Conservation (phyloP, 1,140 invertebrate species). For the Camponotus vicinus region DNA sequence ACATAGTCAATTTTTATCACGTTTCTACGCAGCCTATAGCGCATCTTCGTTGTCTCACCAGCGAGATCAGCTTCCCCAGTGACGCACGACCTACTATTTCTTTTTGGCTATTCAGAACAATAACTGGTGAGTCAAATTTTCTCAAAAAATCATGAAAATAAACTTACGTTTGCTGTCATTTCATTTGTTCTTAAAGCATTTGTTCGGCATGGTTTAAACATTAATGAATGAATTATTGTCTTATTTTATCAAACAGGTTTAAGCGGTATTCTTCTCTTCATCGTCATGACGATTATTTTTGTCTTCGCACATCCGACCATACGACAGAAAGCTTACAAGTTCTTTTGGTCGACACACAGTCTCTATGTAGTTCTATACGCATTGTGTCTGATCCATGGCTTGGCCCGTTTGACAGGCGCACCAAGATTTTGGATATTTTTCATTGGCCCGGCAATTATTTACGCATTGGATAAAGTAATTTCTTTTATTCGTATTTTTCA, state of each 20-base stretch:
- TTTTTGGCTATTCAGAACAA: conserved; percentile 97
- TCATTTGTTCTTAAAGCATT: background rate
- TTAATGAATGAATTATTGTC: background rate
- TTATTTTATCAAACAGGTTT: conserved; percentile 89
- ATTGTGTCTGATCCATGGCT: conserved; percentile 96
- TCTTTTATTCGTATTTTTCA: background rate
- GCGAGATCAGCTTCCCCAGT: conserved; percentile 97
- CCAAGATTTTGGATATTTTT: conserved; percentile 99
- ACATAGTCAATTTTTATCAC: conserved; percentile 99
- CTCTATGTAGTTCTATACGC: conserved; percentile 97
- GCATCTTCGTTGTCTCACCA: conserved; percentile 97
- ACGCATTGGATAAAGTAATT: conserved; percentile 95
- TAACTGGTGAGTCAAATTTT: conserved; percentile 91
- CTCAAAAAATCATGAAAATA: background rate
- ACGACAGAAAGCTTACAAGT: conserved; percentile 97
- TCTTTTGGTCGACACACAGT: conserved; percentile 99
- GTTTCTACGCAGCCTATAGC: conserved; percentile 98
- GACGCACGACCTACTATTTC: conserved; percentile 96
- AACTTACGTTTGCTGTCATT: background rate
- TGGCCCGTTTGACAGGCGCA: conserved; percentile 97
- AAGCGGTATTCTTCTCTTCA: conserved; percentile 97
- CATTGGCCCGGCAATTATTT: conserved; percentile 96
- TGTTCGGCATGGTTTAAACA: background rate
- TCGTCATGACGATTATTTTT: conserved; percentile 98
- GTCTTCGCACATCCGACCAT: conserved; percentile 98